These are phyloP conservation scores for Carollia perspicillata DNA, from an alignment of 2,113 vertebrate species.

Conservation along the genomic window DNA sequence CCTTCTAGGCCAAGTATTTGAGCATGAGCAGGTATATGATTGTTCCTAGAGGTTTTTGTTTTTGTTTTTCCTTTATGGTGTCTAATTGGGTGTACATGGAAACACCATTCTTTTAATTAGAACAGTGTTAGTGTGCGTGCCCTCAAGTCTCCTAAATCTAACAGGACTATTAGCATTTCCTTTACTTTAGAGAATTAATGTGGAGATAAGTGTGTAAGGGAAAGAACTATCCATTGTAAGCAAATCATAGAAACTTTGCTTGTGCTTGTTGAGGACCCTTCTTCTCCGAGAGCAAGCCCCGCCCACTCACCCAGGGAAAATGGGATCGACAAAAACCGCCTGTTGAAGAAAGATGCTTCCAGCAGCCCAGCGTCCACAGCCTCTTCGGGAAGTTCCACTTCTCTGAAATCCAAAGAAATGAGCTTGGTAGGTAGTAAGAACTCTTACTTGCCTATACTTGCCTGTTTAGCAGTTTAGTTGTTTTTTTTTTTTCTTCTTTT, in stretches of 20 bases:
- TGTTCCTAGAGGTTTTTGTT: not conserved
- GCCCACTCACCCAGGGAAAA: conserved; percentile 89
- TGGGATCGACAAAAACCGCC: conserved; percentile 86
- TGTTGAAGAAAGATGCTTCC: conserved; percentile 89
- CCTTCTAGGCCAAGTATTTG: not conserved
- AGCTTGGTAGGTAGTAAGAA: conserved; percentile 80
- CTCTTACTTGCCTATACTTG: not conserved
- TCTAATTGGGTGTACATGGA: not conserved
- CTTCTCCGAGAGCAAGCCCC: conserved; percentile 87
- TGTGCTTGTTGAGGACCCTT: conserved; percentile 82
- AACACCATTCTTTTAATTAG: not conserved
- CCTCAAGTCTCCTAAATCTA: not conserved
- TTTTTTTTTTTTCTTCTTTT: not conserved
- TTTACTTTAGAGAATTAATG: not conserved
- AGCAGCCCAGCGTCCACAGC: conserved; percentile 89
- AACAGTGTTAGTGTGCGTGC: not conserved
- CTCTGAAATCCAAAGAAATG: conserved; percentile 90
- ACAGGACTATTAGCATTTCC: not conserved
- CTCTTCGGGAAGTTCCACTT: conserved; percentile 88
- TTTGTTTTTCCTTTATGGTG: not conserved
- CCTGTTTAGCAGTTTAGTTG: not conserved
- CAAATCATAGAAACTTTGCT: conserved; percentile 26
- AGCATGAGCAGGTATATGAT: not conserved
- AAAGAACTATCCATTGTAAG: not conserved
- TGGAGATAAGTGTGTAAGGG: not conserved